Percentiles rank a stretch among this genome's conserved stretches.
phyloP scores from a whole-genome alignment of 2,797 vertebrate genomes.

The Hirundo rustica region DNA sequence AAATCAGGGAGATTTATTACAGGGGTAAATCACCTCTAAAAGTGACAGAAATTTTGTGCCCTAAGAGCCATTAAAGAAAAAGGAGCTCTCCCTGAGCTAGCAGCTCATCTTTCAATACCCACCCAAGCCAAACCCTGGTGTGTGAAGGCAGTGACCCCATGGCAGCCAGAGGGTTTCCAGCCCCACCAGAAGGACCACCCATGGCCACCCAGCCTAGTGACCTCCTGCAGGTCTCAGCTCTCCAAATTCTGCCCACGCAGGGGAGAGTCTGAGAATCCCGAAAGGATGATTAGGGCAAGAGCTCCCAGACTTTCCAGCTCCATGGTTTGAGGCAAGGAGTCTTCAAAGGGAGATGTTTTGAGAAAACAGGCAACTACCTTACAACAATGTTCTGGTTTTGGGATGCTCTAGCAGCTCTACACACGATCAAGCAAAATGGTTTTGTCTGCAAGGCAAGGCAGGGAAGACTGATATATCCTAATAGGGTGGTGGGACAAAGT shows the following conservation, averaged over 20 bases:
- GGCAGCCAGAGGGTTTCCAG: background rate
- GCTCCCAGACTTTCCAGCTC: background rate
- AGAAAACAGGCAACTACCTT: background rate
- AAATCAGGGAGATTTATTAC: background rate
- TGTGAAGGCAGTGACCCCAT: background rate
- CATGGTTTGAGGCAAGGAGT: background rate
- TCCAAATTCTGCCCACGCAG: background rate
- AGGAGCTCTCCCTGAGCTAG: background rate
- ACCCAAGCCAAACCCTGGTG: background rate
- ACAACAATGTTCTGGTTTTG: background rate
- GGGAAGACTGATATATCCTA: background rate
- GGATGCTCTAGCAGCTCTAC: background rate
- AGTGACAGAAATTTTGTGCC: background rate
- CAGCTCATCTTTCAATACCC: background rate
- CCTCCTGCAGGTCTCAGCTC: background rate
- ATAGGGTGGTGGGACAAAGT: background rate
- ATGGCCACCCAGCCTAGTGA: background rate
- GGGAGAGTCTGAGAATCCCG: background rate
- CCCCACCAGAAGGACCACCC: rapidly evolving
- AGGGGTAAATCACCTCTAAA: background rate
- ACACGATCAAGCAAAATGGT: background rate
- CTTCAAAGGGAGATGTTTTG: background rate
- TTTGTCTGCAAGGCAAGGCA: background rate
- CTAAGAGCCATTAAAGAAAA: background rate
- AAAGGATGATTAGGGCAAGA: background rate